Percentiles rank a stretch among this genome's conserved stretches.
phyloP scores from a whole-genome alignment of 2,888 invertebrate species.

The Vanessa cardui region DNA sequence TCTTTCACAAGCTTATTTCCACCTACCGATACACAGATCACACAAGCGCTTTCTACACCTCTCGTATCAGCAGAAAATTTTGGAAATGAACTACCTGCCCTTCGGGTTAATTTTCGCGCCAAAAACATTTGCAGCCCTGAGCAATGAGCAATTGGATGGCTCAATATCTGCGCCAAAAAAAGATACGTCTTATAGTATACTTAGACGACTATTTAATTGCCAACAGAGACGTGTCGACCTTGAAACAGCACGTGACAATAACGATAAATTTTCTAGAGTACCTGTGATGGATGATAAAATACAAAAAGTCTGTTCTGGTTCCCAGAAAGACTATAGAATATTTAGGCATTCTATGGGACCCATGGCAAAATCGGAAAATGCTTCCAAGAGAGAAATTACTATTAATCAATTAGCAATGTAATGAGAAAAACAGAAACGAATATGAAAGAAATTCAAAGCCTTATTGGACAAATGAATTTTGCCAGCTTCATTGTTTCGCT shows the following conservation, averaged over 20 bases:
- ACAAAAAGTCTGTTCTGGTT: not conserved
- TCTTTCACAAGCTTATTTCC: not conserved
- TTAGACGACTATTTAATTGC: slow-evolving; percentile 12
- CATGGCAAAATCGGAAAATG: too few species aligned
- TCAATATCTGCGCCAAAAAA: slow-evolving; percentile 12
- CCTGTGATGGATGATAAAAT: not conserved
- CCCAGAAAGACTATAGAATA: not conserved
- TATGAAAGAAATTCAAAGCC: too few species aligned
- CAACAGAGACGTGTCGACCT: slow-evolving; percentile 9
- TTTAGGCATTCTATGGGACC: too few species aligned
- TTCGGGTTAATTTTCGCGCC: slow-evolving; percentile 11
- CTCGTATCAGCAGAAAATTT: not conserved
- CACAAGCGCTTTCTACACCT: not conserved
- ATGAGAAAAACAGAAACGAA: too few species aligned
- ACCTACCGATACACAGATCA: not conserved
- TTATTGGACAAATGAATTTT: too few species aligned
- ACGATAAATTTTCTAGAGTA: slow-evolving; percentile 1
- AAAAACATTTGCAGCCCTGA: not conserved
- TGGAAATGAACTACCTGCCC: slow-evolving; percentile 13
- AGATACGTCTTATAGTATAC: slow-evolving; percentile 11
- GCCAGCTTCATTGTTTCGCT: too few species aligned
- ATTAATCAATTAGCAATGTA: too few species aligned
- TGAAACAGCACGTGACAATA: too few species aligned
- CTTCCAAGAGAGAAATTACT: too few species aligned
- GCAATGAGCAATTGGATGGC: slow-evolving; percentile 7